Conservation (phyloP, 2,888 invertebrate species). For the Petrolisthes manimaculis region DNA sequence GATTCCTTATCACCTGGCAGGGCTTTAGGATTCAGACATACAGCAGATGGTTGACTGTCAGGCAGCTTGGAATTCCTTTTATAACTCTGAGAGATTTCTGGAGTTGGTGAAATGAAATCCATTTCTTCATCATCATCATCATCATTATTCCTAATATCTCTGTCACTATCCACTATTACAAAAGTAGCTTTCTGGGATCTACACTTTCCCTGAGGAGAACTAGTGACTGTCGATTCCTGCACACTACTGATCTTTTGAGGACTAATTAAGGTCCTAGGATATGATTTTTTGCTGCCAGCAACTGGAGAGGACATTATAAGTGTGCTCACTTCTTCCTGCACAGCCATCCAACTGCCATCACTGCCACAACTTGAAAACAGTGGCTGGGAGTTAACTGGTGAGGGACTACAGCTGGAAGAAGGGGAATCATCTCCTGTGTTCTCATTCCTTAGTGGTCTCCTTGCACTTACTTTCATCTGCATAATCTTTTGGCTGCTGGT, state of each 20-base stretch:
- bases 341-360: constrained; percentile 6
- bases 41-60: not conserved
- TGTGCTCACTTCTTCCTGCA: not conserved
- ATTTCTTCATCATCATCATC: constrained; percentile 3
- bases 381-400: not conserved
- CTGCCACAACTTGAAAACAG: constrained; percentile 6
- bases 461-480: not conserved
- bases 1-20: not conserved
- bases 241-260: not conserved
- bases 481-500: not conserved
- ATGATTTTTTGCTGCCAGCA: not conserved
- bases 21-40: too few species aligned
- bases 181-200: not conserved
- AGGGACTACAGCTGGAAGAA: not conserved
- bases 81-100: not conserved
- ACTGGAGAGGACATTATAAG: constrained; percentile 1
- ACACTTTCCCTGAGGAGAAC: constrained; percentile 12
- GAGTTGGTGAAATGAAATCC: not conserved
- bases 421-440: not conserved
- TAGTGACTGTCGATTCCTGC: constrained; percentile 8
- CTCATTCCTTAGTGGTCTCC: not conserved
- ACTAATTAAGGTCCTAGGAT: not conserved
- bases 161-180: not conserved
- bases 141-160: too few species aligned
- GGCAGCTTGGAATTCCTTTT: not conserved